Evolutionary conservation across 2,888 invertebrate genomes (phyloP).

Genomic region (Acrocera orbiculus): DNA sequence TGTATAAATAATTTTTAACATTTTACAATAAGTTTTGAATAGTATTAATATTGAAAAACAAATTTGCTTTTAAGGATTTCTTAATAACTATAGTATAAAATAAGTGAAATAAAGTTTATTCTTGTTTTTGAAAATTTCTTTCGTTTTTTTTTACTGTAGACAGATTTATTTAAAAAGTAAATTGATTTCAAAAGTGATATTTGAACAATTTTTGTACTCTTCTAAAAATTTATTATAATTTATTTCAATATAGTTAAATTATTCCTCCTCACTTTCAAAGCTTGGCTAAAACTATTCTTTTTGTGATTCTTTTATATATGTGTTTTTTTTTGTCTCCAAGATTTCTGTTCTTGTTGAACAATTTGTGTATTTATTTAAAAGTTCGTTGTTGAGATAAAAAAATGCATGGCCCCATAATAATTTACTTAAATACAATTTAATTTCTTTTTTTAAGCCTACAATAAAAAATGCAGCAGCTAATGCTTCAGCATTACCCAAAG

Average conservation of each 20-base stretch:
- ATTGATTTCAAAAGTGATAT: no score
- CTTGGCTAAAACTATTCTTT: no score
- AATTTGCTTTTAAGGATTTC: not conserved
- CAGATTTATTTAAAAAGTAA: no score
- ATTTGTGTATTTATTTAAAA: slow-evolving; percentile 60
- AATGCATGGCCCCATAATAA: slow-evolving; percentile 97
- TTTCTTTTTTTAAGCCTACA: slow-evolving; percentile 60
- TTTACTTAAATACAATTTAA: slow-evolving; percentile 66
- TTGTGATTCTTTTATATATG: slow-evolving; percentile 45
- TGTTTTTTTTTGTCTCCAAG: slow-evolving; percentile 58
- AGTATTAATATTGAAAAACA: no score
- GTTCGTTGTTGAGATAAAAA: slow-evolving; percentile 64
- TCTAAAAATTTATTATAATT: no score
- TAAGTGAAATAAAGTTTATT: no score
- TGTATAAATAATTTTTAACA: not conserved
- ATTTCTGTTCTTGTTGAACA: slow-evolving; percentile 69
- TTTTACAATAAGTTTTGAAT: not conserved
- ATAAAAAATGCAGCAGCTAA: slow-evolving; percentile 88
- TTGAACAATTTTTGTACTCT: no score
- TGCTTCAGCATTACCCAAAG: slow-evolving; percentile 94
- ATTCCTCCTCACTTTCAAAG: no score
- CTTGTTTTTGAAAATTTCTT: no score
- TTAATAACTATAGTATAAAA: not conserved
- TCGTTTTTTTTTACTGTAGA: no score
- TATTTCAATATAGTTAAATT: no score